Conservation (phyloP, 2,113 vertebrate genomes). For the Cryptoleucopteryx plumbea region DNA sequence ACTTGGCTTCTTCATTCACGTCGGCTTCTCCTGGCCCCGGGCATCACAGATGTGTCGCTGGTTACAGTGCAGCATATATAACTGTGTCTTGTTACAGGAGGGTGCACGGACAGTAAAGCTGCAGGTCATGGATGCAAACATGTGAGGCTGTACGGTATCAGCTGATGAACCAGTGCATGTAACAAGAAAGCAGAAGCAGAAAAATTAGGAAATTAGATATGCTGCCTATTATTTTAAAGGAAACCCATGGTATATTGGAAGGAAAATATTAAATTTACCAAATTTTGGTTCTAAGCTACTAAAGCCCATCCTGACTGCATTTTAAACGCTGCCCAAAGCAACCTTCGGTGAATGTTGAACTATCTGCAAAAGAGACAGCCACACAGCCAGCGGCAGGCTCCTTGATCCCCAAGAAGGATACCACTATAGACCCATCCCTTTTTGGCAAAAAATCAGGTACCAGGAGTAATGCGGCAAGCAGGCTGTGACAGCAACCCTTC, state of each 20-base stretch:
- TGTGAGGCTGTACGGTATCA: neutral
- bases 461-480: neutral
- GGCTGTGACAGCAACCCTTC: neutral
- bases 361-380: neutral
- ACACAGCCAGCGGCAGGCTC: neutral
- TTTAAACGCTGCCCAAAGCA: neutral
- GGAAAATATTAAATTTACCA: neutral
- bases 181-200: neutral
- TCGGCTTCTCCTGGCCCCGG: neutral
- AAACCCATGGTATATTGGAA: neutral
- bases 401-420: neutral
- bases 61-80: fast-evolving
- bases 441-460: neutral
- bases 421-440: neutral
- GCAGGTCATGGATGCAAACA: neutral
- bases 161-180: neutral
- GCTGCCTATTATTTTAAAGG: neutral
- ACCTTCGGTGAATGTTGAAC: neutral
- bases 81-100: neutral
- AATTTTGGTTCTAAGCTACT: neutral
- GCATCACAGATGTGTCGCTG: neutral
- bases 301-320: neutral
- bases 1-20: fast-evolving
- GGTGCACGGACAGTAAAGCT: neutral
- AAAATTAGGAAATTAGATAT: neutral